A percentile compares a stretch with the other conserved stretches of the same genome.
phyloP scores from a whole-genome alignment of 1,140 invertebrate genomes.

The Drosophila prosaltans region DNA sequence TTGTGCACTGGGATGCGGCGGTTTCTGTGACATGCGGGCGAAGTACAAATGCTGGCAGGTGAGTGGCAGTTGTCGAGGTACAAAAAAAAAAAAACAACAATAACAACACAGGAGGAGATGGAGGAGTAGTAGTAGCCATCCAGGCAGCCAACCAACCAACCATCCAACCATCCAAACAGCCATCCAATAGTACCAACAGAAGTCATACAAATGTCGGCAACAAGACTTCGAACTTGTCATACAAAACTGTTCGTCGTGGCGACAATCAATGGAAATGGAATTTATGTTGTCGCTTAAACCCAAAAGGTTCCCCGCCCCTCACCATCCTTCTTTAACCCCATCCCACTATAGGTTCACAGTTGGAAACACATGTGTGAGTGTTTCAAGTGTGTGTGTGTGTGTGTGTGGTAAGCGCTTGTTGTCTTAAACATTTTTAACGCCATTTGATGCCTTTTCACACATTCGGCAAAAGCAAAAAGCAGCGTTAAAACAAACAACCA shows the following conservation, averaged over 20 bases:
- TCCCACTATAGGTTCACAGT: background rate
- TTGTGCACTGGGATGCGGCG: slow-evolving; percentile 42
- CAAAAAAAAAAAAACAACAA: background rate
- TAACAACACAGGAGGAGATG: background rate
- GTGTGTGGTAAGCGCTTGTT: slow-evolving; percentile 25
- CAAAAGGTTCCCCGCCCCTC: slow-evolving; percentile 21
- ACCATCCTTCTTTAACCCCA: background rate
- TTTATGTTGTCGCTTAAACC: slow-evolving; percentile 51
- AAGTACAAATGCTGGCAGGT: slow-evolving; percentile 68
- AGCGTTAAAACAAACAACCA: slow-evolving; percentile 45
- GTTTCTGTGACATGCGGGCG: slow-evolving; percentile 79
- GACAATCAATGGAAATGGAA: slow-evolving; percentile 81
- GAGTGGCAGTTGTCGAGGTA: slow-evolving; percentile 63
- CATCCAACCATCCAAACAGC: no score
- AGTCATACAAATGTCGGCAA: slow-evolving; percentile 73
- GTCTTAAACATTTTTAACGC: slow-evolving; percentile 80
- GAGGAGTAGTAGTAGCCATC: slow-evolving; percentile 25
- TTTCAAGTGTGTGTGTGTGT: background rate
- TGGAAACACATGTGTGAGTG: slow-evolving; percentile 33
- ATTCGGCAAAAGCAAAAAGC: slow-evolving; percentile 67
- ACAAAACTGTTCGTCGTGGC: slow-evolving; percentile 63
- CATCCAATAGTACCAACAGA: slow-evolving; percentile 45
- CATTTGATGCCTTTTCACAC: slow-evolving; percentile 81
- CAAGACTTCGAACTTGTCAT: slow-evolving; percentile 72
- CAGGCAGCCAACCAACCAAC: slow-evolving; percentile 27